Evolutionary conservation across 1,140 invertebrate species (phyloP).

Genomic region (Heliconius congener): DNA sequence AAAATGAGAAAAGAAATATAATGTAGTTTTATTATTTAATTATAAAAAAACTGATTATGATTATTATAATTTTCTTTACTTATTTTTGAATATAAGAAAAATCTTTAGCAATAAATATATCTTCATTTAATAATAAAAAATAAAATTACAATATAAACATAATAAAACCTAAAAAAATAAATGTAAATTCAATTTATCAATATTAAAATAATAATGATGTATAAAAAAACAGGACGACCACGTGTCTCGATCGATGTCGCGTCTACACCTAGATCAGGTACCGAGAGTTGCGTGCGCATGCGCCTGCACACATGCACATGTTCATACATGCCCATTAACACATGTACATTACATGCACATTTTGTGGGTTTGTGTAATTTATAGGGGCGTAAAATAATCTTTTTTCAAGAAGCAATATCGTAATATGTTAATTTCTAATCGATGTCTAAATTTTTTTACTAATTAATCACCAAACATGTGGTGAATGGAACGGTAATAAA

Average conservation of each 20-base stretch:
- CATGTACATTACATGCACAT: slow-evolving; percentile 11
- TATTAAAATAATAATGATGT: slow-evolving; percentile 3
- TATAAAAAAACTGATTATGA: background rate
- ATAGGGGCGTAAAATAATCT: background rate
- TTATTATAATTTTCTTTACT: no score
- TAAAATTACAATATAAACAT: no score
- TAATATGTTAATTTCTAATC: background rate
- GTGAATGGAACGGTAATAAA: no score
- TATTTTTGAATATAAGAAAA: no score
- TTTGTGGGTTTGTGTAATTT: background rate
- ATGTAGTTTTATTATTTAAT: background rate
- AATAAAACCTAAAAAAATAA: no score
- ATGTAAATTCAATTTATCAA: background rate
- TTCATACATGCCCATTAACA: slow-evolving; percentile 20
- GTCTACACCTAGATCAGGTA: slow-evolving; percentile 70
- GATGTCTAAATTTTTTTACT: no score
- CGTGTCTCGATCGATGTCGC: slow-evolving; percentile 65
- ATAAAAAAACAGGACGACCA: slow-evolving; percentile 60
- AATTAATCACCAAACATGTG: no score
- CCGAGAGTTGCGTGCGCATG: slow-evolving; percentile 57
- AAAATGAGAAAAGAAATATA: no score
- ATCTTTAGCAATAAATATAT: no score
- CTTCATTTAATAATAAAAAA: no score
- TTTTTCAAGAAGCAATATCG: background rate
- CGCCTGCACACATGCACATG: slow-evolving; percentile 28